These are phyloP conservation scores for Zeuzera pyrina DNA, from an alignment of 2,888 invertebrate genomes.

Conservation along the genomic window DNA sequence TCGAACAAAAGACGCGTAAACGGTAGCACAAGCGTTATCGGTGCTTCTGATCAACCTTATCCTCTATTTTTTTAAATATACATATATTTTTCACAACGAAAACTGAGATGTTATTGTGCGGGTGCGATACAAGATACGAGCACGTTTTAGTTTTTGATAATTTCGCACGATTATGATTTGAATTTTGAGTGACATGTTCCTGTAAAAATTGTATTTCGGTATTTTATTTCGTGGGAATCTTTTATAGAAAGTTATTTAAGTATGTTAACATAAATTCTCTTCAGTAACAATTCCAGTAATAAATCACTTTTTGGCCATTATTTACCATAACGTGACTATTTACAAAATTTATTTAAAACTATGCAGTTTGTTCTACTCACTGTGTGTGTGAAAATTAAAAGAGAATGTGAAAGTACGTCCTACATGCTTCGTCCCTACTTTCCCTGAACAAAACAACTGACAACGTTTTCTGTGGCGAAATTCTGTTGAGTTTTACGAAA, in stretches of 20 bases:
- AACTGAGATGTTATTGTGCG: slow-evolving; percentile 43
- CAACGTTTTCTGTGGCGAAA: no score
- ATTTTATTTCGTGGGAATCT: slow-evolving; percentile 6
- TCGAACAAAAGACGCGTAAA: slow-evolving; percentile 65
- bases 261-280: no score
- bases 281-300: no score
- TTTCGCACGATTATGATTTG: slow-evolving; percentile 33
- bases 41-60: slow-evolving; percentile 64
- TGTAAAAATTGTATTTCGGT: slow-evolving; percentile 16
- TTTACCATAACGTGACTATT: no score
- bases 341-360: no score
- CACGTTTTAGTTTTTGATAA: slow-evolving; percentile 29
- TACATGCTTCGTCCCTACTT: no score
- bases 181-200: slow-evolving; percentile 41
- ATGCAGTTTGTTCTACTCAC: no score
- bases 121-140: slow-evolving; percentile 49
- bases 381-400: no score
- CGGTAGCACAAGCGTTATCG: slow-evolving; percentile 66
- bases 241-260: background rate
- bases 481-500: no score
- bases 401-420: no score
- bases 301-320: no score
- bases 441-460: no score
- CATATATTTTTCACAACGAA: slow-evolving; percentile 34
- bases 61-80: slow-evolving; percentile 39